Evolutionary conservation across 2,888 invertebrate species (phyloP).

Genomic region (Ischnus inquisitorius): DNA sequence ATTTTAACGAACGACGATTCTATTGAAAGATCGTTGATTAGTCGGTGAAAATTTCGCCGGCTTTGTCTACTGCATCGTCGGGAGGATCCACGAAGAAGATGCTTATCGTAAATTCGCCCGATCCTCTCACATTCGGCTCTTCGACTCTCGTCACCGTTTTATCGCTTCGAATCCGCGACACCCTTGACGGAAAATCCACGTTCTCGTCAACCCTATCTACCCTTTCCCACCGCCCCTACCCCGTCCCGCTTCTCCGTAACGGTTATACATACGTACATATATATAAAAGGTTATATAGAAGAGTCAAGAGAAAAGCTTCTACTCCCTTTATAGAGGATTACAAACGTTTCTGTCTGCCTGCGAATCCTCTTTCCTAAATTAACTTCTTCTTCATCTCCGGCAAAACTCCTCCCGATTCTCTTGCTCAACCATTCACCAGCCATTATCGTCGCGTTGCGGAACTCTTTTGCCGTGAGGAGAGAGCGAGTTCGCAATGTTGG

Average conservation of each 20-base stretch:
- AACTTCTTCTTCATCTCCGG: constrained; percentile 71
- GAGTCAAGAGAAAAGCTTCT: constrained; percentile 29
- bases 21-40: no score
- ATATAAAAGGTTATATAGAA: background rate
- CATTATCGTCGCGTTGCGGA: constrained; percentile 74
- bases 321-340: constrained; percentile 74
- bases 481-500: constrained; percentile 28
- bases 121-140: background rate
- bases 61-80: background rate
- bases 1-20: no score
- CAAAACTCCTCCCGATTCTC: constrained; percentile 31
- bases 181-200: background rate
- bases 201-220: background rate
- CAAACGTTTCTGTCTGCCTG: constrained; percentile 72
- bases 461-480: constrained; percentile 36
- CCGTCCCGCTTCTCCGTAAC: background rate
- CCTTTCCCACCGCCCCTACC: no score
- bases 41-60: no score
- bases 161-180: constrained; percentile 48
- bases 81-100: constrained; percentile 8
- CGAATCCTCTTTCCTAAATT: constrained; percentile 79
- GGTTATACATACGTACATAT: no score
- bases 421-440: constrained; percentile 61
- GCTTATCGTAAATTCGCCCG: constrained; percentile 33
- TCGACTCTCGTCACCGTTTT: constrained; percentile 44